Conservation (phyloP, 2,888 invertebrate species). For the Phortica magna region DNA sequence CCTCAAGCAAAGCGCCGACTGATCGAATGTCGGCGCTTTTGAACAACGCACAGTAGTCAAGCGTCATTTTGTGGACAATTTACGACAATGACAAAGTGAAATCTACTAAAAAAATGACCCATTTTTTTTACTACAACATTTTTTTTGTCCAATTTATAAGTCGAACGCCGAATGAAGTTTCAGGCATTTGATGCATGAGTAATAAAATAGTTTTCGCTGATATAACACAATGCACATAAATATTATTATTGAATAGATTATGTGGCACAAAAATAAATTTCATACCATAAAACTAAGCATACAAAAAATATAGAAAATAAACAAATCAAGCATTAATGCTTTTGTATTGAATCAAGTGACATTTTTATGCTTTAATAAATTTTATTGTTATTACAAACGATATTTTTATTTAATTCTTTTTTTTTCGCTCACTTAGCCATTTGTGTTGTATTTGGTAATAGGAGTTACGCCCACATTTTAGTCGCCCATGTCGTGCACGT, state of each 20-base stretch:
- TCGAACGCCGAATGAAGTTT: no score
- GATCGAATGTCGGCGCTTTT: no score
- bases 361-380: conserved; percentile 22
- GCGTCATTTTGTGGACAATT: no score
- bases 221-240: not conserved
- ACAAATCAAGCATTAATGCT: not conserved
- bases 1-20: no score
- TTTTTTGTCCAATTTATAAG: no score
- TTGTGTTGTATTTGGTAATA: not conserved
- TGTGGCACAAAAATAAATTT: not conserved
- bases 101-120: no score
- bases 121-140: no score
- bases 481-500: not conserved
- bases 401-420: not conserved
- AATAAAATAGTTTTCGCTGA: no score
- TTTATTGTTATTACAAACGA: not conserved
- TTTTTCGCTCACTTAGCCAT: not conserved
- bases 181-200: no score
- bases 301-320: not conserved
- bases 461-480: not conserved
- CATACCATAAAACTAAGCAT: not conserved
- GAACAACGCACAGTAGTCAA: no score
- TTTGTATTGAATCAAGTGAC: conserved; percentile 10
- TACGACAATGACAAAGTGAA: no score
- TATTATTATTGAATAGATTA: conserved; percentile 4